Conservation (phyloP, 2,888 invertebrate genomes). For the Sussaba pulchella region DNA sequence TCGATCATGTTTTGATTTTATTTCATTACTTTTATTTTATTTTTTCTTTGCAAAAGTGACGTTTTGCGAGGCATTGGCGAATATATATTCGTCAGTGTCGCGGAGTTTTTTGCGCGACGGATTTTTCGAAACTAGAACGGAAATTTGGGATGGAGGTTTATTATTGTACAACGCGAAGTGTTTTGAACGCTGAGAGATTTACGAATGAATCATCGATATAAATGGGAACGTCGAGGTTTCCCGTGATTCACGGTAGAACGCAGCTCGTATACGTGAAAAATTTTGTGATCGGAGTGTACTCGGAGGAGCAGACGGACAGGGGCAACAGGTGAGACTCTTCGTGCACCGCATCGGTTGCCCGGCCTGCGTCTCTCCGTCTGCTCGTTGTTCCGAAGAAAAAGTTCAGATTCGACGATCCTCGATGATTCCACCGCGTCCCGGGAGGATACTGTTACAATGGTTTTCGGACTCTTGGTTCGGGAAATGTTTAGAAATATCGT, state of each 20-base stretch:
- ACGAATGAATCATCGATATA: conserved; percentile 60
- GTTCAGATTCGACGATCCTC: conserved; percentile 49
- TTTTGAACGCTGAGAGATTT: conserved; percentile 22
- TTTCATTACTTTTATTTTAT: too few relatives aligned
- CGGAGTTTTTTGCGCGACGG: background rate
- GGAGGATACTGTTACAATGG: conserved; percentile 47
- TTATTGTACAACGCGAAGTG: conserved; percentile 40
- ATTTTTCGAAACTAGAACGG: conserved; percentile 52
- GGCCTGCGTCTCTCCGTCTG: conserved; percentile 35
- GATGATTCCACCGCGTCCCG: conserved; percentile 56
- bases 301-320: conserved; percentile 58
- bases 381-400: conserved; percentile 26
- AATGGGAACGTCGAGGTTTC: conserved; percentile 40
- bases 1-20: background rate
- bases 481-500: conserved; percentile 36
- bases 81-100: background rate
- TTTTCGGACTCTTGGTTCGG: conserved; percentile 18
- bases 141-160: conserved; percentile 44
- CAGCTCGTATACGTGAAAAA: background rate
- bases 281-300: conserved; percentile 67
- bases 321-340: conserved; percentile 70
- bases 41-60: background rate
- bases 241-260: conserved; percentile 43
- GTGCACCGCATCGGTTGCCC: conserved; percentile 40
- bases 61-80: background rate